Percentiles rank a stretch among this genome's conserved stretches.
Conservation (phyloP, 2,888 invertebrate genomes). For the Diarsia brunnea region DNA sequence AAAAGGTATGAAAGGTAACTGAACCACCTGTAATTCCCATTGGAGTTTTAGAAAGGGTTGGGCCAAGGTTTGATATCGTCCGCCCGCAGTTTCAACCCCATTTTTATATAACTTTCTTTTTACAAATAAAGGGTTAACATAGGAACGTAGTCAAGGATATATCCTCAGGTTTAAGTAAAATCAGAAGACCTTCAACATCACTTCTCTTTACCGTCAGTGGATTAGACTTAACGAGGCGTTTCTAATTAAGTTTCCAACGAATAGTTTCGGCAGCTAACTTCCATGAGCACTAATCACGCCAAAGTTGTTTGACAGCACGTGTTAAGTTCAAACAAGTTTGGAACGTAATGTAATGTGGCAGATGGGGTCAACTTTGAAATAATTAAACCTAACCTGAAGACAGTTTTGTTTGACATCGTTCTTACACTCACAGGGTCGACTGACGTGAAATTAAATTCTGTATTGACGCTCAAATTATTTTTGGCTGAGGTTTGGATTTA, state of each 20-base stretch:
- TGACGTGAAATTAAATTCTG: not conserved
- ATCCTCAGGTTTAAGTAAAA: not conserved
- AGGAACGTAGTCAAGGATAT: not conserved
- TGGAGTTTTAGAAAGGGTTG: constrained; percentile 10
- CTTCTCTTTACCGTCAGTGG: constrained; percentile 10
- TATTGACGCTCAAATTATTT: constrained; percentile 18
- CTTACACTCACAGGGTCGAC: not conserved
- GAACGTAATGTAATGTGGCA: constrained; percentile 25
- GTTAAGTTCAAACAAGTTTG: constrained; percentile 34
- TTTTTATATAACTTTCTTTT: constrained; percentile 17
- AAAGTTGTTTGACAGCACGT: constrained; percentile 33
- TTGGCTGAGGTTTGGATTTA: not conserved
- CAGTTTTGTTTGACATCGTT: constrained; percentile 17
- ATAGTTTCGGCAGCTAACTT: constrained; percentile 42
- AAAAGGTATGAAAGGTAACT: constrained; percentile 35
- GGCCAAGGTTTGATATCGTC: constrained; percentile 9
- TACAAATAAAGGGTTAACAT: constrained; percentile 8
- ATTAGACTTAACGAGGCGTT: constrained; percentile 19
- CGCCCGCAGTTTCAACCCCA: not conserved
- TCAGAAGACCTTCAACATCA: not conserved
- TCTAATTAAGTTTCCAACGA: constrained; percentile 37
- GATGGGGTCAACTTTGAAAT: constrained; percentile 20
- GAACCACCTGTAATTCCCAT: constrained; percentile 35
- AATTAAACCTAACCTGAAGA: constrained; percentile 14
- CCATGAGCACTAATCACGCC: constrained; percentile 48